These are phyloP conservation scores for Acanthosoma haemorrhoidale DNA, from an alignment of 2,888 invertebrate species.

Conservation along the genomic window DNA sequence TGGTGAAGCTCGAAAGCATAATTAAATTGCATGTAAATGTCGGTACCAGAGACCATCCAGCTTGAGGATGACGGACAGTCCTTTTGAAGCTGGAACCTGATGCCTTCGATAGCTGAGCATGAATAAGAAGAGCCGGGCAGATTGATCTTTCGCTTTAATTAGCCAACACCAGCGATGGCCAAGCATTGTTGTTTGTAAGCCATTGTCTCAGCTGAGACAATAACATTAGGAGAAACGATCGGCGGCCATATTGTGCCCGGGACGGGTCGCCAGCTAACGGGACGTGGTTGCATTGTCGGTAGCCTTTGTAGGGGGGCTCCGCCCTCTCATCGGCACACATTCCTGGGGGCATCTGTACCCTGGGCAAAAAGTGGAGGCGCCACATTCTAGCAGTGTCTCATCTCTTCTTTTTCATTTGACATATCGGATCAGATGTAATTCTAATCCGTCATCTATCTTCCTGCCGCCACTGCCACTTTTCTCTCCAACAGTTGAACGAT, in stretches of 20 bases:
- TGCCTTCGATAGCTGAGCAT: no score
- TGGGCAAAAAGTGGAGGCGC: conserved; percentile 15
- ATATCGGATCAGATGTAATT: conserved; percentile 11
- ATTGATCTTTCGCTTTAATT: conserved; percentile 13
- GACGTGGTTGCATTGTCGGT: background rate
- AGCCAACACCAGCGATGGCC: background rate
- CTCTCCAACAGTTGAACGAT: no score
- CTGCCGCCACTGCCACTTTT: no score
- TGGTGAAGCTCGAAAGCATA: no score
- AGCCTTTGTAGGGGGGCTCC: conserved; percentile 1
- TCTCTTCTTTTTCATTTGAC: background rate
- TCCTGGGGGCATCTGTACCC: conserved; percentile 4
- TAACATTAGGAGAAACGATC: conserved; percentile 24
- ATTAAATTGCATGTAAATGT: no score
- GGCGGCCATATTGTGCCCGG: conserved; percentile 16
- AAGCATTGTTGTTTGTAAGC: conserved; percentile 7
- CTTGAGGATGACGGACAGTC: no score
- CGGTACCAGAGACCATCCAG: no score
- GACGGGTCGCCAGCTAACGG: background rate
- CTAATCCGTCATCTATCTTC: conserved; percentile 1
- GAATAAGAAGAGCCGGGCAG: background rate
- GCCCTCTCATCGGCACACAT: conserved; percentile 23
- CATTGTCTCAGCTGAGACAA: conserved; percentile 14
- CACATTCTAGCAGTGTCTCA: conserved; percentile 13
- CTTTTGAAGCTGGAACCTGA: no score